These are phyloP conservation scores for Apis laboriosa DNA, from an alignment of 1,140 invertebrate genomes.

Conservation along the genomic window DNA sequence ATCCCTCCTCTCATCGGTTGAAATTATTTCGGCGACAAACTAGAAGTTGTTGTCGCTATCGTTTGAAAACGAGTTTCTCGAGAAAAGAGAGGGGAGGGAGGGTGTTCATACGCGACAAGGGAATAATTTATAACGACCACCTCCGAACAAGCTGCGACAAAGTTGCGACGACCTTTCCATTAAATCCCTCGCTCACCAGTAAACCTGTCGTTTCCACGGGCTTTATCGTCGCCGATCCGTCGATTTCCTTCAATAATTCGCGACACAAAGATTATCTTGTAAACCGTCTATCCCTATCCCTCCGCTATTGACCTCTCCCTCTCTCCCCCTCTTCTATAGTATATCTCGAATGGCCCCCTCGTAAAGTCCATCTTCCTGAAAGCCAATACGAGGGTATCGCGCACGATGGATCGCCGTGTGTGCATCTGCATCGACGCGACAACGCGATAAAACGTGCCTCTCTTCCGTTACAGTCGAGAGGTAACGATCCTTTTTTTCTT, in stretches of 20 bases:
- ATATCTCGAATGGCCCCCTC: constrained; percentile 21
- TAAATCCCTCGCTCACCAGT: background rate
- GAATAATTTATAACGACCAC: constrained; percentile 23
- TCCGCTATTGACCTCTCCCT: constrained; percentile 21
- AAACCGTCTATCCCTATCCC: constrained; percentile 11
- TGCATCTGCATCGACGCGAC: constrained; percentile 72
- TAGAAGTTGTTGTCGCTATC: background rate
- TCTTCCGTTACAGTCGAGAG: background rate
- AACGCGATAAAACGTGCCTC: constrained; percentile 67
- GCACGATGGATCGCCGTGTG: constrained; percentile 11
- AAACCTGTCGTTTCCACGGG: background rate
- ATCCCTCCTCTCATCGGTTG: background rate
- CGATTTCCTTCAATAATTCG: constrained; percentile 36
- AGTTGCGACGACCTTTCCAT: background rate
- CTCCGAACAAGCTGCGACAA: background rate
- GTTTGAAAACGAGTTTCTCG: background rate
- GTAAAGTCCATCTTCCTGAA: constrained; percentile 33
- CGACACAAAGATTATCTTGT: constrained; percentile 40
- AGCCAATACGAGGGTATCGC: constrained; percentile 34
- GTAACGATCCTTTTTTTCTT: constrained; percentile 37
- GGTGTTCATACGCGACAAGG: background rate
- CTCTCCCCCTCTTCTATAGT: background rate
- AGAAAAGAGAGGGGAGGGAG: background rate
- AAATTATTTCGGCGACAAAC: background rate
- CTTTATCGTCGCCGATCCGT: constrained; percentile 6